phyloP scores from a whole-genome alignment of 2,797 vertebrate species.

The Etheostoma perlongum region DNA sequence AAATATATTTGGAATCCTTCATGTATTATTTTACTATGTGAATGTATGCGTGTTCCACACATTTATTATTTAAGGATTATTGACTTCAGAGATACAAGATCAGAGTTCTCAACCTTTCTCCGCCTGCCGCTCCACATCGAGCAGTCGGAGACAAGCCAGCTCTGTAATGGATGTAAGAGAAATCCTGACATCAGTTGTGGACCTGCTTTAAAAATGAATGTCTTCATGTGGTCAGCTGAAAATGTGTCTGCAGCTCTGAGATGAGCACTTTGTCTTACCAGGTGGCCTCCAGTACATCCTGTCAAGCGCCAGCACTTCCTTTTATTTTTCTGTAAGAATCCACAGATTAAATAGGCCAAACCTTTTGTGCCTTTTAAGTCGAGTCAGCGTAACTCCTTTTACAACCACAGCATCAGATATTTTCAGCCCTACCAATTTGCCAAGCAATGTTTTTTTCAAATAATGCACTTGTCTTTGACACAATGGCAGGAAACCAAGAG shows the following conservation, averaged over 20 bases:
- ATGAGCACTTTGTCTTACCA: conserved; percentile 54
- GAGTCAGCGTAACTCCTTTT: conserved; percentile 69
- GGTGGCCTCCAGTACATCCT: conserved; percentile 43
- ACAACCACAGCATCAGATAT: conserved; percentile 66
- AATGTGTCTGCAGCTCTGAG: conserved; percentile 44
- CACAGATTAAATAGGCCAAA: conserved; percentile 66
- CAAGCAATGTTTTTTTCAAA: conserved; percentile 60
- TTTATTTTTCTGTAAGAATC: not conserved
- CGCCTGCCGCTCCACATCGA: conserved; percentile 6
- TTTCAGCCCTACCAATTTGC: conserved; percentile 67
- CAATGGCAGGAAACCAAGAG: conserved; percentile 57
- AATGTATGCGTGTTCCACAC: not conserved
- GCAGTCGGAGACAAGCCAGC: conserved; percentile 7
- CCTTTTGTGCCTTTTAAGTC: conserved; percentile 72
- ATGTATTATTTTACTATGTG: not conserved
- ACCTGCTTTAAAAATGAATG: conserved; percentile 63
- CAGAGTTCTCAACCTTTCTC: conserved; percentile 10
- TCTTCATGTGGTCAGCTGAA: conserved; percentile 47
- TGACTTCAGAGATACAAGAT: conserved; percentile 12
- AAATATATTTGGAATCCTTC: not conserved
- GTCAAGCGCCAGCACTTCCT: conserved; percentile 26
- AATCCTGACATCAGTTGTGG: conserved; percentile 51
- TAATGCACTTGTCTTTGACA: conserved; percentile 65
- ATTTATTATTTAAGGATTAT: conserved; percentile 13
- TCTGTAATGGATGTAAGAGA: conserved; percentile 43